A percentile compares a stretch with the other conserved stretches of the same genome.
phyloP scores from a whole-genome alignment of 2,888 invertebrate genomes.

The Dione juno region DNA sequence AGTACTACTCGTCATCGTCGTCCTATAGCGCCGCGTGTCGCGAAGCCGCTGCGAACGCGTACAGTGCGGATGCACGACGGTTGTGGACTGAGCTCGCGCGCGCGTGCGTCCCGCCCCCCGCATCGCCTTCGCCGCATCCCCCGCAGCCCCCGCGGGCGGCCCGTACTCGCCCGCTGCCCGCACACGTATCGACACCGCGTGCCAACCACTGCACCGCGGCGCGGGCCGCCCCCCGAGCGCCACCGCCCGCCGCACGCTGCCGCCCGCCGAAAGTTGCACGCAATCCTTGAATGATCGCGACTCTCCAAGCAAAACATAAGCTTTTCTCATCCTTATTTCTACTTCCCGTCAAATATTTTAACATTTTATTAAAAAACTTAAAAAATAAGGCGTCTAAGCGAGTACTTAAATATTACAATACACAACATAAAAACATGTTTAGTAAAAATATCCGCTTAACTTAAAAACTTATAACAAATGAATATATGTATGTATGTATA shows the following conservation, averaged over 20 bases:
- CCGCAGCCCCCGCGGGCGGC: conserved; percentile 50
- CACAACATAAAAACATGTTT: not conserved
- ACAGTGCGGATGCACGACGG: conserved; percentile 66
- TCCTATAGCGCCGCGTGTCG: conserved; percentile 68
- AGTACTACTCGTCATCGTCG: conserved; percentile 72
- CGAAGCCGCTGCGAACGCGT: conserved; percentile 63
- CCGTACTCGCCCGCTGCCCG: conserved; percentile 53
- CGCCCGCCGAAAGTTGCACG: conserved; percentile 46
- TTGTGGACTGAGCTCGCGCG: conserved; percentile 70
- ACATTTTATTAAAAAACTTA: conserved; percentile 44
- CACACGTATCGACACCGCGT: conserved; percentile 76
- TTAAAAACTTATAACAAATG: not conserved
- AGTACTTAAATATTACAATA: not conserved
- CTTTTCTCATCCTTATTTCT: conserved; percentile 56
- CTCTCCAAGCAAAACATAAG: conserved; percentile 47
- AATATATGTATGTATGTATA: not conserved
- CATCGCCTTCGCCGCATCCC: conserved; percentile 48
- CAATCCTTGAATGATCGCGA: conserved; percentile 42
- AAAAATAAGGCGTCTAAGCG: not conserved
- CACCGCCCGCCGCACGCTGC: conserved; percentile 54
- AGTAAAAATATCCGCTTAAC: not conserved
- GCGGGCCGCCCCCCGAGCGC: conserved; percentile 52
- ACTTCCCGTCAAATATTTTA: conserved; percentile 51
- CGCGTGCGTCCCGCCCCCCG: conserved; percentile 52
- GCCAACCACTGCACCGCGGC: conserved; percentile 73